Evolutionary conservation across 2,888 invertebrate species (phyloP).

Genomic region (Chymomyza fuscimana): DNA sequence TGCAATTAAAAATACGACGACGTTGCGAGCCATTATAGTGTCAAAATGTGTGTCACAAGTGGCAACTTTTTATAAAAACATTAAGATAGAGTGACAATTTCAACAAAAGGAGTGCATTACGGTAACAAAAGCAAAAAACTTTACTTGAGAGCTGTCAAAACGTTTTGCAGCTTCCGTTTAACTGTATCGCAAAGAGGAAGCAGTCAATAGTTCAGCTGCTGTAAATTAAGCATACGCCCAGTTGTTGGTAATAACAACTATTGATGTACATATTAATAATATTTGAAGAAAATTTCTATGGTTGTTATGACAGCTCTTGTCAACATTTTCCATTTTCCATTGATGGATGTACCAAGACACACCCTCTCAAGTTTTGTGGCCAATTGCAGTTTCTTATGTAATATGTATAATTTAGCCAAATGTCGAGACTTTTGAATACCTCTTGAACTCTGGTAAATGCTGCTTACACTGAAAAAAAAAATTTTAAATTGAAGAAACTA

Average conservation of each 20-base stretch:
- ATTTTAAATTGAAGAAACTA: too few species aligned
- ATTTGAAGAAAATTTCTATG: not conserved
- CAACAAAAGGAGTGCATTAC: slow-evolving; percentile 14
- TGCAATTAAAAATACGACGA: slow-evolving; percentile 53
- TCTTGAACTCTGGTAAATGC: not conserved
- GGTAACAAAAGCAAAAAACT: slow-evolving; percentile 14
- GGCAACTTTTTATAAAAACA: slow-evolving; percentile 5
- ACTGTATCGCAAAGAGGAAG: slow-evolving; percentile 31
- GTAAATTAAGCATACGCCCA: not conserved
- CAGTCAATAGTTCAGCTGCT: not conserved
- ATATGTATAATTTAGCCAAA: slow-evolving; percentile 10
- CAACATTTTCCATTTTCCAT: slow-evolving; percentile 12
- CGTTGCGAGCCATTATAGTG: slow-evolving; percentile 41
- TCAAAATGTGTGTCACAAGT: slow-evolving; percentile 55
- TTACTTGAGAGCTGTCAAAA: slow-evolving; percentile 49
- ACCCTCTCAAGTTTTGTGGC: too few species aligned
- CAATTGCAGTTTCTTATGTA: slow-evolving; percentile 27
- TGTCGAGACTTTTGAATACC: slow-evolving; percentile 10
- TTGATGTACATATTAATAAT: not conserved
- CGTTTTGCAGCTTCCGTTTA: not conserved
- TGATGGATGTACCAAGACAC: slow-evolving; percentile 10
- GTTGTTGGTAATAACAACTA: not conserved
- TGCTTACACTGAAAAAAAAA: slow-evolving; percentile 54
- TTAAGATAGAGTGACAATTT: slow-evolving; percentile 25
- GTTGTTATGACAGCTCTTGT: not conserved